Evolutionary conservation across 1,140 invertebrate genomes (phyloP).

Genomic region (Hyphantria cunea): DNA sequence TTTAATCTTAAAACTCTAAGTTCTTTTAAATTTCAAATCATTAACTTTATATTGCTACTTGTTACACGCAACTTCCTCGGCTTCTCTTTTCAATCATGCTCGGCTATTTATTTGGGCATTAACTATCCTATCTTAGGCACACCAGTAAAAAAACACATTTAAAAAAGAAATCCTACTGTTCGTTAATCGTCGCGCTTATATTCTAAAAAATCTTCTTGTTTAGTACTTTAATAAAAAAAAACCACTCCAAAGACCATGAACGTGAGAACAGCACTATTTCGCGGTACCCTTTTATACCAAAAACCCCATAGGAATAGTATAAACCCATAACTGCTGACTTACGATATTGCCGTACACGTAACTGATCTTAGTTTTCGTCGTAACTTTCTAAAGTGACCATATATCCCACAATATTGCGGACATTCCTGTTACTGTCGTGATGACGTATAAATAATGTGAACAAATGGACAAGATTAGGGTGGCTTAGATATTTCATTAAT

Average conservation of each 20-base stretch:
- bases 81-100: too few relatives aligned
- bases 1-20: too few relatives aligned
- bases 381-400: slow-evolving; percentile 9
- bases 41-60: too few relatives aligned
- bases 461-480: slow-evolving; percentile 18
- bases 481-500: slow-evolving; percentile 22
- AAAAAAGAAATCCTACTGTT: too few relatives aligned
- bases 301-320: background rate
- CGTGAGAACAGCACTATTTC: background rate
- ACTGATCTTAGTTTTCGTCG: background rate
- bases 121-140: too few relatives aligned
- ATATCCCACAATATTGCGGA: slow-evolving; percentile 9
- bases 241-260: background rate
- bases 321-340: background rate
- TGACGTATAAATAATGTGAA: slow-evolving; percentile 12
- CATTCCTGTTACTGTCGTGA: slow-evolving; percentile 19
- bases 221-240: background rate
- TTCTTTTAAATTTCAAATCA: too few relatives aligned
- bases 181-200: too few relatives aligned
- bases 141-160: too few relatives aligned
- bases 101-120: too few relatives aligned
- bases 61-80: too few relatives aligned
- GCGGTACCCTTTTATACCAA: background rate
- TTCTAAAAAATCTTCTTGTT: too few relatives aligned
- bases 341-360: background rate